Base-by-base conservation (phyloP, 1,140 invertebrate species). In the Nilaparvata lugens region DNA sequence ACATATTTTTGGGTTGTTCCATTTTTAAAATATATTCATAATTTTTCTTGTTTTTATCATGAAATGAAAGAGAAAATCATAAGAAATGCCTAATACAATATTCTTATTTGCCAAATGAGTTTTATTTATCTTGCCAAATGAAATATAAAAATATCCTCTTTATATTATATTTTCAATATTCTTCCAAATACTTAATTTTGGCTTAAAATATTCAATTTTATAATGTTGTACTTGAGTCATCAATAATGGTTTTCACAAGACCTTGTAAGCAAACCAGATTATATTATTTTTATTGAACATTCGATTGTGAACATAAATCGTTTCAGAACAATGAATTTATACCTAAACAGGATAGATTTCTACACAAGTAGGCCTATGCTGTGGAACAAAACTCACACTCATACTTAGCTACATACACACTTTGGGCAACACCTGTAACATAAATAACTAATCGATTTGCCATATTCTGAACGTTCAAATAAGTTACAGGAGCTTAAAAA, bases 1-100 rank as follows among this genome's bases (percentile, higher is more conserved):
- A 66, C 65, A 66, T 66, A 66, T 56, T 64, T 66, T 64, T 65
- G 64, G 65, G 65, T 64, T 64, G 59, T 66, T 64, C 62, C 64
- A 58, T 65, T 62, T 62, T 65, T 65, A 53, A 35, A 51, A 42
- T 48, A 52, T 60, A 28, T 60, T 35, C 31, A 35, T 35, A 35
- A 35, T 35, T 35, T 35, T 35, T 35, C 31, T 35, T 35, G 31
- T 35, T 4, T 28, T 35, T 23, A 48, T 48, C 45, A 48, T 48
- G 21, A 48, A 48, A 48, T 18, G 45, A 48, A 19, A 48, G 21
- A 19, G 21, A 48, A 19, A 48, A 48, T 48, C 21, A 23, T 48
- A 48, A 48, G 16, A 48, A 48, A 48, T 48, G 21, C 21, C 45
- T 48, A 48, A 48, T 48, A 48, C 45, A 48, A 48, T 9, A 40